Conservation (phyloP, 2,888 invertebrate genomes). For the Aphidoletes aphidimyza region DNA sequence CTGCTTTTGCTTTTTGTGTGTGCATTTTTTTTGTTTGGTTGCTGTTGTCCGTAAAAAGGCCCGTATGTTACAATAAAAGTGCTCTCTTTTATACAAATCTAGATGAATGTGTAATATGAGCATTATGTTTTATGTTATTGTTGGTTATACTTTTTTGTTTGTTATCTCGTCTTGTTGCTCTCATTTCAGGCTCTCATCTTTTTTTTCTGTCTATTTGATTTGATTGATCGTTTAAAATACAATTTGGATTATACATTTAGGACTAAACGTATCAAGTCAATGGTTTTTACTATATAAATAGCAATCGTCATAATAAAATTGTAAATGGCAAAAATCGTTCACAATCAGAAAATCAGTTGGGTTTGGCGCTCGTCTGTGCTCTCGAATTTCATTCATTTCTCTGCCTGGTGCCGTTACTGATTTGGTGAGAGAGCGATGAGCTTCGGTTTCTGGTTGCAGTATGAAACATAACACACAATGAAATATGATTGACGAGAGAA, state of each 20-base stretch:
- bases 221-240: constrained; percentile 50
- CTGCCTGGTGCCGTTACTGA: background rate
- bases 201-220: constrained; percentile 13
- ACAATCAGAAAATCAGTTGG: background rate
- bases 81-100: constrained; percentile 34
- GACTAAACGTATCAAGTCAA: constrained; percentile 4
- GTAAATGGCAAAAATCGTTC: background rate
- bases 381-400: constrained; percentile 3
- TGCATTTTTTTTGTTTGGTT: background rate
- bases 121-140: constrained; percentile 49
- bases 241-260: constrained; percentile 34
- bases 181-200: background rate
- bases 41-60: background rate
- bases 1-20: background rate
- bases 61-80: constrained; percentile 50
- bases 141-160: background rate
- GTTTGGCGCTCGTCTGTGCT: background rate
- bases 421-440: background rate
- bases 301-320: constrained; percentile 49
- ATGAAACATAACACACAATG: constrained; percentile 6
- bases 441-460: constrained; percentile 36
- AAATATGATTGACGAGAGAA: constrained; percentile 38
- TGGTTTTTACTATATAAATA: constrained; percentile 35
- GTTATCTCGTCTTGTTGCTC: background rate
- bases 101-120: constrained; percentile 52